Conservation (phyloP, 2,888 invertebrate genomes). For the Amphipyra berbera region DNA sequence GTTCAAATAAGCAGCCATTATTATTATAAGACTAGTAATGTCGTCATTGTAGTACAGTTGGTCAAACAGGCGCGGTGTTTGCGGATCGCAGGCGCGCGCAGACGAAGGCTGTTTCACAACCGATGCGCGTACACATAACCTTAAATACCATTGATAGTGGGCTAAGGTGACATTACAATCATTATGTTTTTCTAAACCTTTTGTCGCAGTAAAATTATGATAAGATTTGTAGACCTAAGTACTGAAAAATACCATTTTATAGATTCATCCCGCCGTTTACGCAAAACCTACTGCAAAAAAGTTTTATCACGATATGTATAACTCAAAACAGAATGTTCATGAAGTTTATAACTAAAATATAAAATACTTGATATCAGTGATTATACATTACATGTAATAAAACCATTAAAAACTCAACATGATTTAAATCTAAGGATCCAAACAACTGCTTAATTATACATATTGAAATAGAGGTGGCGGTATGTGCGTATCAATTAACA, state of each 20-base stretch:
- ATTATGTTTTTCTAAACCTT: slow-evolving; percentile 3
- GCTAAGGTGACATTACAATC: slow-evolving; percentile 11
- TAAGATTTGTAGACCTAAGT: background rate
- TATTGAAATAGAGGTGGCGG: slow-evolving; percentile 2
- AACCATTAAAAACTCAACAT: slow-evolving; percentile 12
- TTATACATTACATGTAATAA: background rate
- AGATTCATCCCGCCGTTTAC: too few species aligned
- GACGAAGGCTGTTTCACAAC: slow-evolving; percentile 57
- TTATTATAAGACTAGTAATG: slow-evolving; percentile 25
- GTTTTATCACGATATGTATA: too few species aligned
- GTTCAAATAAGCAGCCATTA: slow-evolving; percentile 19
- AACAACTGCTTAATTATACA: slow-evolving; percentile 17
- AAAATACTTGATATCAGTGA: too few species aligned
- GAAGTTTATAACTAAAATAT: too few species aligned
- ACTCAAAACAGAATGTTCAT: too few species aligned
- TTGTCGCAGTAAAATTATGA: background rate
- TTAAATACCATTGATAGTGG: slow-evolving; percentile 39
- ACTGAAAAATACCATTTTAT: too few species aligned
- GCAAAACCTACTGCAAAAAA: too few species aligned
- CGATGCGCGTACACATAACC: slow-evolving; percentile 38
- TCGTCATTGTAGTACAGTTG: slow-evolving; percentile 51
- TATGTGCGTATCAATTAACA: slow-evolving; percentile 21
- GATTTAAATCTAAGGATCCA: slow-evolving; percentile 13
- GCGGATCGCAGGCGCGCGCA: slow-evolving; percentile 47
- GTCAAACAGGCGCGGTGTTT: slow-evolving; percentile 50